phyloP scores from a whole-genome alignment of 2,888 invertebrate species.

The Netelia melanura region DNA sequence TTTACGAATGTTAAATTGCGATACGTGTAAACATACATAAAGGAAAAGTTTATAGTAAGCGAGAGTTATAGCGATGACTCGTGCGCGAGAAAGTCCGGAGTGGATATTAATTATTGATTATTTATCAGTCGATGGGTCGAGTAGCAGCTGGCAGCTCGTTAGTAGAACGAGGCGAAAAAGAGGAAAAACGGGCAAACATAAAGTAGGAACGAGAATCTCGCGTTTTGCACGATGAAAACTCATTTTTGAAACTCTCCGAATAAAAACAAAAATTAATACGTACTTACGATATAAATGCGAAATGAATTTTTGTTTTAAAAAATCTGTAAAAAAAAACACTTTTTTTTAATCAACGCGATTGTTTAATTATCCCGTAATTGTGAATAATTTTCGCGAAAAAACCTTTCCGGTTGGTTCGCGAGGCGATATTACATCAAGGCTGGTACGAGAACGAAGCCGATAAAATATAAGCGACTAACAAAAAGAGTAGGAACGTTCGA shows the following conservation, averaged over 20 bases:
- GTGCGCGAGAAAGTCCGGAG: slow-evolving; percentile 31
- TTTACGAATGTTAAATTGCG: background rate
- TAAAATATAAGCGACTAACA: too few relatives aligned
- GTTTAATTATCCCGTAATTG: too few relatives aligned
- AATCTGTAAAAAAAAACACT: too few relatives aligned
- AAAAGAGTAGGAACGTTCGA: background rate
- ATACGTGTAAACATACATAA: background rate
- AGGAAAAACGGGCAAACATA: slow-evolving; percentile 4
- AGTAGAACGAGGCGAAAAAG: slow-evolving; percentile 37
- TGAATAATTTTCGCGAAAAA: too few relatives aligned
- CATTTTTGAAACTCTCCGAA: slow-evolving; percentile 26
- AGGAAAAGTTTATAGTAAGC: background rate
- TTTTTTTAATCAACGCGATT: too few relatives aligned
- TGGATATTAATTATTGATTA: slow-evolving; percentile 64
- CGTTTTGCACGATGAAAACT: slow-evolving; percentile 27
- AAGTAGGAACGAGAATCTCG: slow-evolving; percentile 23
- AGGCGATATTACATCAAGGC: too few relatives aligned
- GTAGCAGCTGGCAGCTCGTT: slow-evolving; percentile 63
- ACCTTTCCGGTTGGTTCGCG: too few relatives aligned
- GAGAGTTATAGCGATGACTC: slow-evolving; percentile 26
- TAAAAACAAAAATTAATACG: too few relatives aligned
- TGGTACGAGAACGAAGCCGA: too few relatives aligned
- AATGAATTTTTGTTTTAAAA: too few relatives aligned
- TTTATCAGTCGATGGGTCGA: slow-evolving; percentile 64
- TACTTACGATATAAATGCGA: too few relatives aligned